Percentiles rank a stretch among this genome's conserved stretches.
These are phyloP conservation scores for Arctocebus calabarensis DNA, from an alignment of 2,797 vertebrate species.

Conservation along the genomic window DNA sequence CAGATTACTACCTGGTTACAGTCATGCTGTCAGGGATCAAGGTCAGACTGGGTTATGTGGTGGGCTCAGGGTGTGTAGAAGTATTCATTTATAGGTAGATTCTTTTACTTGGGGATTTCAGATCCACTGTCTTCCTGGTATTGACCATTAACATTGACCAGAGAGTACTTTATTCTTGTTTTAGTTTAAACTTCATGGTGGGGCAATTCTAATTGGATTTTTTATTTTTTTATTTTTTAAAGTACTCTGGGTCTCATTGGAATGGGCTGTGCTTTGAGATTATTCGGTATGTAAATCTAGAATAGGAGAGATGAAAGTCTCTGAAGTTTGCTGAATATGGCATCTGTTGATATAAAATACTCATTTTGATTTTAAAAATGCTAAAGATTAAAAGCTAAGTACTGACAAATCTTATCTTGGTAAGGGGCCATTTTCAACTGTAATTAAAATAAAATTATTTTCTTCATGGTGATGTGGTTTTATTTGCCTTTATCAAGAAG, in stretches of 20 bases:
- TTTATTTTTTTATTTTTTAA: neutral
- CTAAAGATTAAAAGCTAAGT: neutral
- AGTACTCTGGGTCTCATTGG: neutral
- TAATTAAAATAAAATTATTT: conserved; percentile 51
- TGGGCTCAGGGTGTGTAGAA: conserved; percentile 17
- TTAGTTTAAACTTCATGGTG: neutral
- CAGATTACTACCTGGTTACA: conserved; percentile 96
- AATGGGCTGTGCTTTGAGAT: neutral
- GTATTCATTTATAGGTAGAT: neutral
- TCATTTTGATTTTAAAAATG: conserved; percentile 13
- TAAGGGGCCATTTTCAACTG: neutral
- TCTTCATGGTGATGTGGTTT: neutral
- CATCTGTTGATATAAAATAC: conserved; percentile 36
- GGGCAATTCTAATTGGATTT: neutral
- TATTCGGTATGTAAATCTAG: neutral
- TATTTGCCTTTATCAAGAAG: conserved; percentile 43
- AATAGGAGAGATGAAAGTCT: neutral
- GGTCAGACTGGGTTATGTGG: conserved; percentile 87
- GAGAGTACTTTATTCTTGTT: neutral
- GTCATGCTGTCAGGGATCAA: conserved; percentile 98
- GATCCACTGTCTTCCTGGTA: neutral
- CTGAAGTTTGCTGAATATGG: conserved; percentile 22
- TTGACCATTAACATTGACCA: neutral
- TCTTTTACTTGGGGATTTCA: neutral
- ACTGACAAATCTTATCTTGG: conserved; percentile 19